Evolutionary conservation across 2,888 invertebrate genomes (phyloP).

Genomic region (Chamaedrilus cognettii): DNA sequence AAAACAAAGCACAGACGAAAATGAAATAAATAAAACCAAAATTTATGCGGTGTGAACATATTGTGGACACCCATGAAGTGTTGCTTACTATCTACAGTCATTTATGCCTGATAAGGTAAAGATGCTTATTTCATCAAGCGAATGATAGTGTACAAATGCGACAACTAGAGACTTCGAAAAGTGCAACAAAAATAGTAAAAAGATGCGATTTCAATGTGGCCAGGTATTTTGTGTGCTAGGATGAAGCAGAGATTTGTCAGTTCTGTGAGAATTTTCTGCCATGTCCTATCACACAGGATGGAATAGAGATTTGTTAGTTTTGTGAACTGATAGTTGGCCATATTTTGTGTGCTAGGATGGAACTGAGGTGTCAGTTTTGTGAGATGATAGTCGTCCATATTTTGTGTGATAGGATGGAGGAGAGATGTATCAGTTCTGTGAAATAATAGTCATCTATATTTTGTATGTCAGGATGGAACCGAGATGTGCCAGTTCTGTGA

Average conservation of each 20-base stretch:
- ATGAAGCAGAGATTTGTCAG: no score
- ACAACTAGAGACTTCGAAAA: no score
- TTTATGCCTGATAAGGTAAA: no score
- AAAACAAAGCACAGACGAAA: background rate
- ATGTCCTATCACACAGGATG: constrained; percentile 11
- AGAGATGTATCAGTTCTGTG: no score
- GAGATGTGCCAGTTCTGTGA: constrained; percentile 33
- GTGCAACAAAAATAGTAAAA: background rate
- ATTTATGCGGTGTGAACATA: background rate
- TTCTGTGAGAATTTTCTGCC: no score
- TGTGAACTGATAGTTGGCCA: constrained; percentile 15
- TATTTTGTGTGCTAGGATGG: constrained; percentile 2
- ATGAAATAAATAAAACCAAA: background rate
- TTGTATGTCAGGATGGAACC: constrained; percentile 24
- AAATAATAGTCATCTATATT: no score
- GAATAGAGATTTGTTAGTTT: constrained; percentile 7
- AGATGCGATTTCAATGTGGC: background rate
- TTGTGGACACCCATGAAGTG: background rate
- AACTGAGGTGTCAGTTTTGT: no score
- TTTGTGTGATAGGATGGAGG: no score
- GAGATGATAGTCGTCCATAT: no score
- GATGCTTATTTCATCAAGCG: no score
- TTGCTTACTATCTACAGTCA: no score
- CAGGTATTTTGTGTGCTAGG: background rate
- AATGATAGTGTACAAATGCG: background rate